Percentiles rank a stretch among this genome's conserved stretches.
These are phyloP conservation scores for Mirounga angustirostris DNA, from an alignment of 2,113 vertebrate genomes.

Conservation along the genomic window DNA sequence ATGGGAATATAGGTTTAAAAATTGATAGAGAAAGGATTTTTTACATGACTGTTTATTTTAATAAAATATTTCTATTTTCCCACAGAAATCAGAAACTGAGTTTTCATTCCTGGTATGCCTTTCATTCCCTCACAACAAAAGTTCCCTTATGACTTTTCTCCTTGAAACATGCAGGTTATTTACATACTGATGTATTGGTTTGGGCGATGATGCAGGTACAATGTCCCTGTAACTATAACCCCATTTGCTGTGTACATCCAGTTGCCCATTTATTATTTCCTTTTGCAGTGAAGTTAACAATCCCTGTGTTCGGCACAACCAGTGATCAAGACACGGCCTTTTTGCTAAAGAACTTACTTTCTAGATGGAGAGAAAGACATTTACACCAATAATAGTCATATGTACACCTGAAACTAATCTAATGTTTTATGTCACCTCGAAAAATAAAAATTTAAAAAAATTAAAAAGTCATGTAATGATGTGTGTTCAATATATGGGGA, in stretches of 20 bases:
- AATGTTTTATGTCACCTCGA: not conserved
- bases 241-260: not conserved
- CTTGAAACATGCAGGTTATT: not conserved
- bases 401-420: not conserved
- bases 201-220: not conserved
- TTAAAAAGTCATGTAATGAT: not conserved
- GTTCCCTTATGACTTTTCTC: not conserved
- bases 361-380: not conserved
- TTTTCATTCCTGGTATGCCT: conserved; percentile 11
- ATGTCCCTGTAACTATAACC: not conserved
- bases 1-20: not conserved
- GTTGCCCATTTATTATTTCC: not conserved
- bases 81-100: conserved; percentile 14
- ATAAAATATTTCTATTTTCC: conserved; percentile 29
- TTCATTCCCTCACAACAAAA: not conserved
- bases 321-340: not conserved
- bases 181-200: not conserved
- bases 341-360: not conserved
- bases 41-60: not conserved
- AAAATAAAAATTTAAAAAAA: not conserved
- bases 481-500: not conserved
- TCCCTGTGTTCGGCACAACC: not conserved
- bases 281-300: not conserved
- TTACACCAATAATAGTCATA: not conserved
- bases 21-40: not conserved